Conservation (phyloP, 1,140 invertebrate genomes). For the Hyposmocoma kahamanoa region DNA sequence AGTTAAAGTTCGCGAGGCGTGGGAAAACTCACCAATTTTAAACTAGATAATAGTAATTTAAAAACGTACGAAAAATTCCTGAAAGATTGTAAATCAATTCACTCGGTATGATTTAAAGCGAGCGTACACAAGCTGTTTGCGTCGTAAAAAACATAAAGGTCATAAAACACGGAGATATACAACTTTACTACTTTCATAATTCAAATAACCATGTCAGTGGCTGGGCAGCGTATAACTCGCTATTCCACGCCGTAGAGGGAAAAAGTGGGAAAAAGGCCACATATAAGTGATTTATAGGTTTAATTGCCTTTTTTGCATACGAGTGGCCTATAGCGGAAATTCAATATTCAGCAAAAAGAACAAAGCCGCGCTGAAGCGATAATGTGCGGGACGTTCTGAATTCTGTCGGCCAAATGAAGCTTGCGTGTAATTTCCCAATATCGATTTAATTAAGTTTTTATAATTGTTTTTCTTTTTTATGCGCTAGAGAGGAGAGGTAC, state of each 20-base stretch:
- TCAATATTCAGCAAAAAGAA: slow-evolving; percentile 55
- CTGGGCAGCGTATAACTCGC: slow-evolving; percentile 19
- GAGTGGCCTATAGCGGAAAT: slow-evolving; percentile 29
- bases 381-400: slow-evolving; percentile 12
- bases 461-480: too few relatives aligned
- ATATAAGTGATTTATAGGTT: slow-evolving; percentile 46
- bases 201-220: slow-evolving; percentile 48
- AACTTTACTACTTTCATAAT: slow-evolving; percentile 57
- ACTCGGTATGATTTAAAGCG: slow-evolving; percentile 41
- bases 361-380: slow-evolving; percentile 26
- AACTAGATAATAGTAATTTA: too few relatives aligned
- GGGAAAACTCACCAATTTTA: too few relatives aligned
- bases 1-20: too few relatives aligned
- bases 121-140: slow-evolving; percentile 38
- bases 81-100: slow-evolving; percentile 22
- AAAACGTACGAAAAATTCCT: neutral
- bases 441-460: too few relatives aligned
- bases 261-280: neutral
- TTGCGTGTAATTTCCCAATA: too few relatives aligned
- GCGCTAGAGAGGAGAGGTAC: too few relatives aligned
- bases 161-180: slow-evolving; percentile 59
- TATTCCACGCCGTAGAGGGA: neutral
- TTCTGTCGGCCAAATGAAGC: too few relatives aligned
- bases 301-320: slow-evolving; percentile 52
- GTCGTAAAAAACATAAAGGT: slow-evolving; percentile 39